Evolutionary conservation across 1,140 invertebrate genomes (phyloP), one percentile per base, ranked within the genome.

Genomic region (Sycophaga agraensis): DNA sequence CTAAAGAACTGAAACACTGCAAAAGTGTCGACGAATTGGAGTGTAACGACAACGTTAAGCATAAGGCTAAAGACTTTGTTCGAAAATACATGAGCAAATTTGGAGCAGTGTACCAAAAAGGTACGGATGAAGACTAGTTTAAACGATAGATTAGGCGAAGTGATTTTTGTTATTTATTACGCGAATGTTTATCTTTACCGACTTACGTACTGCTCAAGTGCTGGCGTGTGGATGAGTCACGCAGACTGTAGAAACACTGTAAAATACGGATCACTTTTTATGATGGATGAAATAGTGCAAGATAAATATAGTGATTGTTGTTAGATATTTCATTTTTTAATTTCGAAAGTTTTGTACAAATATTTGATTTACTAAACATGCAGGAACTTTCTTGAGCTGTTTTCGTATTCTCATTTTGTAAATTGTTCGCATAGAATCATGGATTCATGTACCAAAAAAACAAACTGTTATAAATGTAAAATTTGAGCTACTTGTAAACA

Each of bases 31-130:
- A 95, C 68, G 91, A 94, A 67, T 75, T 97, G 31, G 86, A 91
- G 65, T 92, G 94, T 66, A 96, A 92, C 63, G 94, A 97, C 57
- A 95, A 92, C 63, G 95, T 98, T 0, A 92, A 92, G 66, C 87
- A 90, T 62, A 98, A 98, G 82, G 92, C 94, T 2, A 92, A 91
- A 76, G 96, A 96, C 77, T 98, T 93, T 80, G 92, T 99, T 19
- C 88, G 87, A 67, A 97, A 96, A 75, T 98, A 98, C 76, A 99
- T 99, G 96, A 86, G 86, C 8, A 96, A 95, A 79, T 97, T 93
- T 82, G 93, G 90, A 1, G 83, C 86, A 14, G 82, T 87, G 21
- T 91, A 91, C 71, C 81, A 82, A 62, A 83, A 86, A 66, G 83
- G 83, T 24, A 81, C 82, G 6, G 86, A 87, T 60, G 87, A 88